Evolutionary conservation across 2,888 invertebrate species (phyloP).

Genomic region (Zeuzera pyrina): DNA sequence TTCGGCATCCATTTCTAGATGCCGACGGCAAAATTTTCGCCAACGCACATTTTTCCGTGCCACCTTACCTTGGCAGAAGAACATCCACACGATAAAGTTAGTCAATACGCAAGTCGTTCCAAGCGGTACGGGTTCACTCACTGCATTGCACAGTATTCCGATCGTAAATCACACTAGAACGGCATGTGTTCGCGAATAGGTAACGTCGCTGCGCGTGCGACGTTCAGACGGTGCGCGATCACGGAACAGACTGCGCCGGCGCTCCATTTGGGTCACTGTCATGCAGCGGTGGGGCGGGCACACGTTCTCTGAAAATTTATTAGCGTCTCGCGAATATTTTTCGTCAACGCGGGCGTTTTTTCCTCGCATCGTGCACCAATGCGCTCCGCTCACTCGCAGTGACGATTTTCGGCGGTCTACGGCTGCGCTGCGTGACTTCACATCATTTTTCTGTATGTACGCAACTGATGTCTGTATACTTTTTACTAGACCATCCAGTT

Average conservation of each 20-base stretch:
- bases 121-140: constrained; percentile 33
- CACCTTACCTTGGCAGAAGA: constrained; percentile 44
- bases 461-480: no score
- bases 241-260: constrained; percentile 69
- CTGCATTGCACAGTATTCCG: constrained; percentile 57
- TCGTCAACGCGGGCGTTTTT: constrained; percentile 60
- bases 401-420: constrained; percentile 34
- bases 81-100: constrained; percentile 27
- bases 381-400: constrained; percentile 32
- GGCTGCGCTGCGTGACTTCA: constrained; percentile 12
- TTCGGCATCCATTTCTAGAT: constrained; percentile 17
- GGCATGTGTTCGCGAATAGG: constrained; percentile 28
- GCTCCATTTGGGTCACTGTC: constrained; percentile 72
- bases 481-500: no score
- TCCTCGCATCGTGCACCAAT: constrained; percentile 47
- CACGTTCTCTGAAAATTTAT: constrained; percentile 60
- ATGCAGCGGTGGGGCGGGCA: constrained; percentile 61
- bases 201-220: constrained; percentile 28
- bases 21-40: constrained; percentile 18
- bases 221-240: constrained; percentile 46
- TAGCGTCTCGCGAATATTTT: constrained; percentile 63
- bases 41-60: constrained; percentile 25
- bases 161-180: constrained; percentile 53
- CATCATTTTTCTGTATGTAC: no score
- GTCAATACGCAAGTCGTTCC: background rate